Evolutionary conservation across 2,113 vertebrate genomes (phyloP).

Genomic region (Callipepla californica): DNA sequence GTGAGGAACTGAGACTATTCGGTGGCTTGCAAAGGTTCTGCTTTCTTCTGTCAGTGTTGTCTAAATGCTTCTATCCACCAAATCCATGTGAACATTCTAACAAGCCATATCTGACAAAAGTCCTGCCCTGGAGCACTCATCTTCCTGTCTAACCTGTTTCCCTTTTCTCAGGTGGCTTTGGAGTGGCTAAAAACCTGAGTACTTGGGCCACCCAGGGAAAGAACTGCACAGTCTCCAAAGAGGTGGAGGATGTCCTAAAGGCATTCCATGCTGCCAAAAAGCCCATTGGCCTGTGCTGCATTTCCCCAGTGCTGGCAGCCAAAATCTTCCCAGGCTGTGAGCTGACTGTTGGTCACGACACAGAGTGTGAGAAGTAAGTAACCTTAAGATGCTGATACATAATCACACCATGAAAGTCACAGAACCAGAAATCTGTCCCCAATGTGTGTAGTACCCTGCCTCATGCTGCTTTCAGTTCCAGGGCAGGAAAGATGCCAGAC

Average conservation of each 20-base stretch:
- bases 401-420: neutral
- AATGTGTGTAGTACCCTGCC: accelerated
- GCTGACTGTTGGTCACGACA: conserved; percentile 86
- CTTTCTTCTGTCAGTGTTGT: neutral
- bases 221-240: conserved; percentile 76
- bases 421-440: neutral
- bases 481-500: neutral
- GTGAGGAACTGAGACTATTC: neutral
- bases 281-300: conserved; percentile 90
- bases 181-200: conserved; percentile 89
- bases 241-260: conserved; percentile 81
- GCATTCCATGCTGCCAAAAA: conserved; percentile 84
- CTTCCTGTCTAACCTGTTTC: neutral
- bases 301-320: conserved; percentile 86
- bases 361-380: conserved; percentile 81
- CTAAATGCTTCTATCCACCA: neutral
- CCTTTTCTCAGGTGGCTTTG: conserved; percentile 84
- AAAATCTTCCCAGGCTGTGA: conserved; percentile 88
- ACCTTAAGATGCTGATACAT: accelerated
- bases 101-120: neutral
- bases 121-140: neutral
- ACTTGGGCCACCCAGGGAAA: conserved; percentile 88
- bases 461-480: neutral
- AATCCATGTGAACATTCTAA: neutral
- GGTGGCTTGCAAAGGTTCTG: neutral